Evolutionary conservation across 2,888 invertebrate species (phyloP), one percentile per base, ranked within the genome.

Genomic region (Mythimna loreyi): DNA sequence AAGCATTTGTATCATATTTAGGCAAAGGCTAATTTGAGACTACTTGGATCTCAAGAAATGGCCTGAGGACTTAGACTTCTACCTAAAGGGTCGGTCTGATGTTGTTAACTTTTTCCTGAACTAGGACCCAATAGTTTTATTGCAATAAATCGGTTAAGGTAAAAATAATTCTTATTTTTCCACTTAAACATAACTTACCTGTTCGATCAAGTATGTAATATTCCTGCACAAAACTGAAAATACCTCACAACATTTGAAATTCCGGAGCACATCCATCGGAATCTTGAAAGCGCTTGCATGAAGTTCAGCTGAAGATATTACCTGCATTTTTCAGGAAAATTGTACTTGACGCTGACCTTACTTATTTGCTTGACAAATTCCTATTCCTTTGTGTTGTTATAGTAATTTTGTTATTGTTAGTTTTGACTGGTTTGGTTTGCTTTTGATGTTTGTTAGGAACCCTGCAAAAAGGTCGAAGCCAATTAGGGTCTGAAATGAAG

Each of bases 231-330:
- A 33, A 78, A 61, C 78, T 60, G 5, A 56, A 62, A 79, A 73
- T 78, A 74, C 59, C 33, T 19, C 43, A n/a, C 25, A 47, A 71
- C 62, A 53, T 69, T 47, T 53, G 7, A n/a, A 50, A 78, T 81
- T 62, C 55, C 67, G 7, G 23, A 53, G 49, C 50, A 61, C n/a
- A 55, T 72, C 57, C 74, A 70, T 78, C 28, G 75, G 75, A 72
- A 87, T 86, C 59, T 73, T n/a, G 36, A 57, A 65, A 73, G 85
- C 64, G 82, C 64, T 74, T 72, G 78, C 73, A 80, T 80, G 58
- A 63, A 76, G 67, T 67, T 68, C 52, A 62, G 28, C 62, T 72
- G 72, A 69, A 80, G 74, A 83, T 87, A 80, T 87, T 85, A 80
- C 82, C 61, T 80, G 80, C 78, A 81, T 84, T 75, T 85, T 67